Evolutionary conservation across 2,113 vertebrate species (phyloP).

Genomic region (Psephotus haematonotus): DNA sequence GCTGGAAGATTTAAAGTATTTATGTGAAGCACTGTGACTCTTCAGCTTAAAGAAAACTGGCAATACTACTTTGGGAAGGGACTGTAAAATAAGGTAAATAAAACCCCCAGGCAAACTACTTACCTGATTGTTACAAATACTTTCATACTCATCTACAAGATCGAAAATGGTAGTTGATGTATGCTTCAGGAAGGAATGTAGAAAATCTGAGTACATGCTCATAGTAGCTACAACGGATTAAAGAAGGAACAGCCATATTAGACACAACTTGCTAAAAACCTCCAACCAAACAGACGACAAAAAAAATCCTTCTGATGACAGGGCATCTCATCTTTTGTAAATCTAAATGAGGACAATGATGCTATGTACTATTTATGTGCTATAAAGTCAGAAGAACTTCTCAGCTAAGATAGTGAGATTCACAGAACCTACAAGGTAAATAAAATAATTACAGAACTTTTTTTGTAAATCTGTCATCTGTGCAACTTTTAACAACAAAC

Average conservation of each 20-base stretch:
- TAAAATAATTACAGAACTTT: not conserved
- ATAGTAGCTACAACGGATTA: conserved; percentile 81
- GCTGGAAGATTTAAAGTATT: not conserved
- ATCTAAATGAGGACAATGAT: not conserved
- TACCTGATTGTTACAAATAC: conserved; percentile 87
- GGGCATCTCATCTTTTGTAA: not conserved
- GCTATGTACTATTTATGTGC: not conserved
- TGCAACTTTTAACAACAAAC: not conserved
- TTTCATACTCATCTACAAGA: conserved; percentile 90
- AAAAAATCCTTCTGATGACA: not conserved
- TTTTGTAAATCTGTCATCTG: not conserved
- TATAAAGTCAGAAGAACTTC: not conserved
- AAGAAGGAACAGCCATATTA: not conserved
- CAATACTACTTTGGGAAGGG: not conserved
- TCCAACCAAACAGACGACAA: not conserved
- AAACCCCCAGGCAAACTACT: not conserved
- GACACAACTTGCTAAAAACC: not conserved
- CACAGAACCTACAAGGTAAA: not conserved
- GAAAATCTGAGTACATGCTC: conserved; percentile 92
- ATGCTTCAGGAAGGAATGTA: conserved; percentile 86
- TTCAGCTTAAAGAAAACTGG: not conserved
- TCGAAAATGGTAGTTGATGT: conserved; percentile 92
- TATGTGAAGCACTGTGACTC: not conserved
- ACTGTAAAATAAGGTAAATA: not conserved
- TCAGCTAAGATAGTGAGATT: not conserved